Evolutionary conservation across 2,888 invertebrate genomes (phyloP), one percentile per base, ranked within the genome.

Genomic region (Lasioglossum pauxillum): DNA sequence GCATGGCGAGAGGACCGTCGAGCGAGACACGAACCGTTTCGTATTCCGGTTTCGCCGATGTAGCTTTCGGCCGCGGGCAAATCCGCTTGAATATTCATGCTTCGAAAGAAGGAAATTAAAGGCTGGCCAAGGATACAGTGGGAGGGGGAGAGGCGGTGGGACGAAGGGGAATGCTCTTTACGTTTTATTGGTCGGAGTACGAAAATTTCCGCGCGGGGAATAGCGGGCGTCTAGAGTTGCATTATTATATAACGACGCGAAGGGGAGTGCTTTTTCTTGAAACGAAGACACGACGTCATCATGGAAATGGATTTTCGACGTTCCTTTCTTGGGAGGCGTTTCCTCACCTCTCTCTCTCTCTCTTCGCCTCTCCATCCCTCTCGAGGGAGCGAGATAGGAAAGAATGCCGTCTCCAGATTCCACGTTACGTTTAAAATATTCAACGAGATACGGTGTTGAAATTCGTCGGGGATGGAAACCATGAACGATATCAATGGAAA

Each of bases 241-340:
- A 53, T 82, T 75, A 83, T 73, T 76, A 64, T 73, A 46, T 64
- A 75, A 38, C 81, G 74, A 67, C 14, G 75, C 73, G 64, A 44
- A 12, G 46, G 60, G 41, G 69, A 73, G 46, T 72, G 78, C 80
- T 86, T 80, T 77, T n/a, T 78, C 76, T 69, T 14, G 46, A 64
- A 76, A 74, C 73, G 83, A 81, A 86, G 64, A 69, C 35, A 78
- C 38, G 67, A 57, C 60, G 86, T 83, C 86, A 86, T 87, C 87
- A 75, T 31, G 27, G 83, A 80, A 87, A 87, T 87, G 86, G 86
- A 87, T 86, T 81, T 84, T 77, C 77, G 73, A 67, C 57, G 77
- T 64, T 77, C 38, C 74, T 53, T 79, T 75, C 71, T 27, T 38
- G 35, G 27, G 67, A 46, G 44, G 41, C 41, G 67, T 64, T 64